Evolutionary conservation across 2,888 invertebrate species (phyloP).

Genomic region (Rutpela maculata): DNA sequence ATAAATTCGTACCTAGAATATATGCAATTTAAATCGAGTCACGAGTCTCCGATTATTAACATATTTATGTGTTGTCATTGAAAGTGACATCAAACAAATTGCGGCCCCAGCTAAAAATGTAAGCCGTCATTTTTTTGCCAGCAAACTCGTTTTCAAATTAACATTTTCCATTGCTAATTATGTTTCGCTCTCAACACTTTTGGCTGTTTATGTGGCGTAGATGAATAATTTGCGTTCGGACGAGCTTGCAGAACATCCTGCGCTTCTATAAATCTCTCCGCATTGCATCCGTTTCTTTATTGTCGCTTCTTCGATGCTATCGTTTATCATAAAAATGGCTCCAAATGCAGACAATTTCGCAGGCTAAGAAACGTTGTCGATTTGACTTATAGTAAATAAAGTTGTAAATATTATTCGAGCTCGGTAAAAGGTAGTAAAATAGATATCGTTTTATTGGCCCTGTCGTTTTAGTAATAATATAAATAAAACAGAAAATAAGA

Average conservation of each 20-base stretch:
- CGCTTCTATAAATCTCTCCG: slow-evolving; percentile 42
- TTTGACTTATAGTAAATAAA: slow-evolving; percentile 11
- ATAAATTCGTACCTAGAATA: slow-evolving; percentile 25
- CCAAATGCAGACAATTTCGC: slow-evolving; percentile 8
- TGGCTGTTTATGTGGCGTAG: slow-evolving; percentile 26
- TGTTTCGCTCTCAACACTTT: slow-evolving; percentile 30
- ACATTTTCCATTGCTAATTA: slow-evolving; percentile 37
- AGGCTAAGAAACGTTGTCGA: neutral
- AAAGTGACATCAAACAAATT: slow-evolving; percentile 61
- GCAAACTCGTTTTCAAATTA: slow-evolving; percentile 32
- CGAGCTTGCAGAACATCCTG: slow-evolving; percentile 40
- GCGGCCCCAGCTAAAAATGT: slow-evolving; percentile 51
- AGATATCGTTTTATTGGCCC: slow-evolving; percentile 15
- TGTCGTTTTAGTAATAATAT: neutral
- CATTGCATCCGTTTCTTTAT: slow-evolving; percentile 46
- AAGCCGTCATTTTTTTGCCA: slow-evolving; percentile 40
- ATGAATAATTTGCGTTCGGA: slow-evolving; percentile 2
- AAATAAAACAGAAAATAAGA: neutral
- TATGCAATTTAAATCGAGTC: slow-evolving; percentile 40
- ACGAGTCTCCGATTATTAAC: slow-evolving; percentile 31
- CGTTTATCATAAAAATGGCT: slow-evolving; percentile 31
- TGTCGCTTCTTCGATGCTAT: neutral
- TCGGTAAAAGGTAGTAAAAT: neutral
- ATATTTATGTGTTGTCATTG: slow-evolving; percentile 60
- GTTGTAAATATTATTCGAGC: slow-evolving; percentile 16